Evolutionary conservation across 2,113 vertebrate genomes (phyloP).

Genomic region (Podiceps cristatus): DNA sequence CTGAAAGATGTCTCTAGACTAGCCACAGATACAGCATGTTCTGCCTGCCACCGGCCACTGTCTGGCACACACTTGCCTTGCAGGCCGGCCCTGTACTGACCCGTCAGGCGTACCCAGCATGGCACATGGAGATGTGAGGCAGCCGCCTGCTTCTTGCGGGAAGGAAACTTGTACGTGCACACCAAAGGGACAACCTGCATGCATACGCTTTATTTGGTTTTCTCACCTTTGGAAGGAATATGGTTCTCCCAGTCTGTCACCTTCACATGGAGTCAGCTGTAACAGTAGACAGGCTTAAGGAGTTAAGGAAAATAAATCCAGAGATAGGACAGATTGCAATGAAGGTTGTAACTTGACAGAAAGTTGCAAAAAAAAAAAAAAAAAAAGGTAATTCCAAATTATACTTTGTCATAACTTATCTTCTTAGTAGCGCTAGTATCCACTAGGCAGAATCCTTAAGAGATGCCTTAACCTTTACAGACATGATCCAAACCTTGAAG

Average conservation of each 20-base stretch:
- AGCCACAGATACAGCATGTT: not conserved
- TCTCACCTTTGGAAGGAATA: not conserved
- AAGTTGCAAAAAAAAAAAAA: not conserved
- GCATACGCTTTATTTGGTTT: rapidly evolving
- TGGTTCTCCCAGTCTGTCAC: not conserved
- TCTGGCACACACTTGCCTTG: not conserved
- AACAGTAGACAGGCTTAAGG: not conserved
- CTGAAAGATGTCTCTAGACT: not conserved
- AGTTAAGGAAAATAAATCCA: not conserved
- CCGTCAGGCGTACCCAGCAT: not conserved
- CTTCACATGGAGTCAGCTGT: not conserved
- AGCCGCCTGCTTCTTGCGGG: not conserved
- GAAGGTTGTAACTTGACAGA: not conserved
- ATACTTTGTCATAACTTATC: not conserved
- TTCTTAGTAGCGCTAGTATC: not conserved
- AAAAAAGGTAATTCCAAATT: not conserved
- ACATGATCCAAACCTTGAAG: not conserved
- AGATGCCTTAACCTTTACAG: not conserved
- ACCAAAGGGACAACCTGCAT: not conserved
- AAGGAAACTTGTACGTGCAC: not conserved
- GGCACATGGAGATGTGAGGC: not conserved
- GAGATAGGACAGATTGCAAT: not conserved
- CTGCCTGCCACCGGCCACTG: not conserved
- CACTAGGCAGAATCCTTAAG: not conserved
- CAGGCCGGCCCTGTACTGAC: not conserved